Conservation (phyloP, 2,797 vertebrate genomes). For the Acrossocheilus fasciatus region DNA sequence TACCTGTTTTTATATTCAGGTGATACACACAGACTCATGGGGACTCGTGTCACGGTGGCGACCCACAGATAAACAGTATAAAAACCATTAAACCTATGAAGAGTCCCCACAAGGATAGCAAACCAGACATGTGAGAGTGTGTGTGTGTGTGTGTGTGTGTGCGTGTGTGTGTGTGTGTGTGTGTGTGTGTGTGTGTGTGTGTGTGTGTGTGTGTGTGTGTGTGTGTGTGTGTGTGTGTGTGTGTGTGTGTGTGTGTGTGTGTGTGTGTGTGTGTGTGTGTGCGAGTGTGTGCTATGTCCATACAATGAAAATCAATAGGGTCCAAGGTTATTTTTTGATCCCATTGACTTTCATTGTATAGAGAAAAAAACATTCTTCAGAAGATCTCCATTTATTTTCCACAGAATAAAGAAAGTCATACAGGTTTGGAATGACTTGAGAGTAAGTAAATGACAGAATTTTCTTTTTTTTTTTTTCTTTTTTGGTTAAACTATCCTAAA, state of each 20-base stretch:
- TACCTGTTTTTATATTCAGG: too few species aligned
- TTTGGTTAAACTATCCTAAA: neutral
- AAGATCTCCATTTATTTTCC: neutral
- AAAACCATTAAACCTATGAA: too few species aligned
- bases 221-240: neutral
- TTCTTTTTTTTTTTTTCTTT: neutral
- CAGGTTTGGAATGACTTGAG: neutral
- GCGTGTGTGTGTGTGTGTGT: neutral
- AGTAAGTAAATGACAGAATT: neutral
- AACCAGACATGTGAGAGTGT: too few species aligned
- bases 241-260: neutral
- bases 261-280: neutral
- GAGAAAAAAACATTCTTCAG: neutral
- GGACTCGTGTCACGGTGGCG: too few species aligned
- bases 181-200: conserved; percentile 1
- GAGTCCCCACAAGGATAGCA: too few species aligned
- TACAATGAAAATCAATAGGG: conserved; percentile 20
- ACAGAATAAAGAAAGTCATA: neutral
- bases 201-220: neutral
- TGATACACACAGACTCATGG: too few species aligned
- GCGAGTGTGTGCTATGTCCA: neutral
- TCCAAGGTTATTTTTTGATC: neutral
- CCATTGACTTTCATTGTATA: neutral
- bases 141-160: neutral
- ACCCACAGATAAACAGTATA: too few species aligned